Percentiles rank a stretch among this genome's conserved stretches.
Conservation (phyloP, 2,113 vertebrate species). For the Odocoileus virginianus region DNA sequence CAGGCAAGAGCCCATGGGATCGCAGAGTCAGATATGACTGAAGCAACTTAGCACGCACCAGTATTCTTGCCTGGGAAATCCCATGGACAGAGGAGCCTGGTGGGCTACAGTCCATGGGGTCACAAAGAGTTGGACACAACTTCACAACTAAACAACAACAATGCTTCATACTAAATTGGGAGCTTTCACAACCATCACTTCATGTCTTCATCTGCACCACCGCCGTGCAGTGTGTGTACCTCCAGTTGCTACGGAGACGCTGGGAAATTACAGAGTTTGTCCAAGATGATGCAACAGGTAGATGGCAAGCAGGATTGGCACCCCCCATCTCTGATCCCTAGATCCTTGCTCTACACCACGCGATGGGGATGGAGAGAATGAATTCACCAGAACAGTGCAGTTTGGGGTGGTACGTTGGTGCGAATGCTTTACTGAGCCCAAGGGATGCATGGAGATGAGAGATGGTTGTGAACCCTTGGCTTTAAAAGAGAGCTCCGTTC, state of each 20-base stretch:
- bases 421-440: background rate
- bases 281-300: background rate
- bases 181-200: background rate
- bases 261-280: background rate
- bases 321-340: background rate
- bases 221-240: fast-evolving
- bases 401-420: background rate
- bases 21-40: too few relatives aligned
- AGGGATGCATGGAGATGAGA: background rate
- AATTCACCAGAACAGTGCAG: background rate
- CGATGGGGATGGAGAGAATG: background rate
- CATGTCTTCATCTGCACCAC: too few relatives aligned
- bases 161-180: background rate
- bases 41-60: background rate
- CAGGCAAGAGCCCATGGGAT: background rate
- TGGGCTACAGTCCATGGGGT: background rate
- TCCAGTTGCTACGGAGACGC: background rate
- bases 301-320: background rate
- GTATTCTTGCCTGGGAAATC: background rate
- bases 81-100: background rate
- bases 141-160: background rate
- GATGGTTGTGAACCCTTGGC: background rate
- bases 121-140: background rate
- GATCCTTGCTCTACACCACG: too few relatives aligned
- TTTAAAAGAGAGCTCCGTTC: background rate